Percentiles rank a stretch among this genome's conserved stretches.
Evolutionary conservation across 1,140 invertebrate species (phyloP).

Genomic region (Fopius arisanus): DNA sequence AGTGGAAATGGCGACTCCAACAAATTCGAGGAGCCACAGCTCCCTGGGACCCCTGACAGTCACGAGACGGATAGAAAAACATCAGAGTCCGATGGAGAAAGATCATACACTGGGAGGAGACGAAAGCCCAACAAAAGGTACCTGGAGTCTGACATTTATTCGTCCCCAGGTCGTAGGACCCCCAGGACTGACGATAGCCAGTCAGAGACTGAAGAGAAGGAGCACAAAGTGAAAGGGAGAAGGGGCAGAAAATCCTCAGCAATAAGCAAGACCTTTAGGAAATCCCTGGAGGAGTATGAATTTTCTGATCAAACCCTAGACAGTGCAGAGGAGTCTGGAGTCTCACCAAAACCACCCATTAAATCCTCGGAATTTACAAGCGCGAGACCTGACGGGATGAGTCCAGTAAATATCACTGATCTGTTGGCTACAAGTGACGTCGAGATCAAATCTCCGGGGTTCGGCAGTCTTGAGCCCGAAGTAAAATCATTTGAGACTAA

Average conservation of each 20-base stretch:
- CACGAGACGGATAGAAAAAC: conserved; percentile 40
- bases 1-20: conserved; percentile 12
- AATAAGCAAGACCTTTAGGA: conserved; percentile 9
- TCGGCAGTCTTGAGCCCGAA: no score
- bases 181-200: conserved; percentile 54
- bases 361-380: neutral
- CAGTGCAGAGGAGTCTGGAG: conserved; percentile 29
- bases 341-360: neutral
- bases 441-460: neutral
- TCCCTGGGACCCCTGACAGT: conserved; percentile 27
- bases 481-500: neutral
- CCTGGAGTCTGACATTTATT: conserved; percentile 47
- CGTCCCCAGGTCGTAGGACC: conserved; percentile 44
- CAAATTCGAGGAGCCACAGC: conserved; percentile 22
- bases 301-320: conserved; percentile 38
- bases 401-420: conserved; percentile 21
- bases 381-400: neutral
- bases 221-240: conserved; percentile 32
- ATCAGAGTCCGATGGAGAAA: conserved; percentile 52
- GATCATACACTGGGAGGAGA: conserved; percentile 46
- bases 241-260: conserved; percentile 39
- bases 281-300: conserved; percentile 40
- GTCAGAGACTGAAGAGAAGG: conserved; percentile 40
- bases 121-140: conserved; percentile 54
- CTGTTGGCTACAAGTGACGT: conserved; percentile 6